Base-by-base conservation (phyloP, 2,797 vertebrate species). In the Hemitrygon akajei region DNA sequence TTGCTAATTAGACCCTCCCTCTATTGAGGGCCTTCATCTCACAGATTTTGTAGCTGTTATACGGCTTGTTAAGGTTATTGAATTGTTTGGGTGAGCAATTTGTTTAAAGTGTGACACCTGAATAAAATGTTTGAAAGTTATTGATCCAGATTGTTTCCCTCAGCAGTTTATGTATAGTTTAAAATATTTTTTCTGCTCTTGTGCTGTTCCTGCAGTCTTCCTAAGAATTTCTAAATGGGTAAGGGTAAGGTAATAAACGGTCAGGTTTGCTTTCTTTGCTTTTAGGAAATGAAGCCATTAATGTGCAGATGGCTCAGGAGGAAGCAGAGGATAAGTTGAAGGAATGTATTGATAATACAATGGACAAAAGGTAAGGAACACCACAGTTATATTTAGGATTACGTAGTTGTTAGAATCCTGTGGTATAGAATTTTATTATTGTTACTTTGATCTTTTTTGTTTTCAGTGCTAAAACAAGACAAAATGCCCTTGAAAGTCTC, bases 271-370 rank as follows among this genome's bases (percentile, higher is more conserved):
- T 76, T 92, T 18, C 11, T 75, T 73, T 91, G 22, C 40, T 76
- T 75, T 91, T 95, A 98, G 98, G 97, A 94, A 96, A 95, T 0
- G 98, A 99, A 91, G 96, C 96, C 0, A 96, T 97, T 79, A 97
- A 98, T 77, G 97, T 98, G 93, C 97, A 97, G 95, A 96, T 97
- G 22, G 98, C 97, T 76, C 98, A 98, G 95, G 98, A 98, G 94
- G 98, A 98, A 95, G 97, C 96, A 0, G 98, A 99, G 95, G 98
- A 99, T 95, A 98, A 98, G 95, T 96, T 99, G 94, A 99, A 97
- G 94, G 98, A 98, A 93, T 97, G 97, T 94, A 98, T 99, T 93
- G 99, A 99, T 95, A 97, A 96, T 95, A 96, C 99, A 91, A 98
- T 97, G 95, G 98, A 98, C 92, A 99, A 98, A 96, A 99, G 98